phyloP scores from a whole-genome alignment of 2,888 invertebrate species.

The Acanthococcus lagerstroemiae region DNA sequence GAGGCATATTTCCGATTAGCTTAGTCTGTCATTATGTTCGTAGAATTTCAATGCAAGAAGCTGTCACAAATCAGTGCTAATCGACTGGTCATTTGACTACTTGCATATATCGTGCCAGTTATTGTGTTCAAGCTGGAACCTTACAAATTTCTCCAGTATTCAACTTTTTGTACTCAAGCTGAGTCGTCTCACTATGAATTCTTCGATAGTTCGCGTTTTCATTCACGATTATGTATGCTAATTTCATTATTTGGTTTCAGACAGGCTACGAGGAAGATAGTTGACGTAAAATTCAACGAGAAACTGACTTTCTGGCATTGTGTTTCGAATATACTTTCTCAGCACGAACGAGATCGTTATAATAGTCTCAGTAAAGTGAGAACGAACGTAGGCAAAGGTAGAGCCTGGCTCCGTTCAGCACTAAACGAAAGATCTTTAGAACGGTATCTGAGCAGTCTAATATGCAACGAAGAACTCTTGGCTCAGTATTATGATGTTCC shows the following conservation, averaged over 20 bases:
- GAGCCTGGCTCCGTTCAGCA: conserved; percentile 80
- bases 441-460: conserved; percentile 63
- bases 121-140: too few relatives aligned
- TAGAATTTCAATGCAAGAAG: too few relatives aligned
- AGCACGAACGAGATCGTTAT: conserved; percentile 80
- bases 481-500: conserved; percentile 72
- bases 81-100: too few relatives aligned
- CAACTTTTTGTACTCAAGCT: too few relatives aligned
- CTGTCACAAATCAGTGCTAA: too few relatives aligned
- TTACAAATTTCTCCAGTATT: too few relatives aligned
- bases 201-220: neutral
- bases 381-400: conserved; percentile 68
- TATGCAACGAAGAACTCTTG: conserved; percentile 54
- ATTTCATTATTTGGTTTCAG: too few relatives aligned
- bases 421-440: conserved; percentile 86
- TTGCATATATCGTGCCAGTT: too few relatives aligned
- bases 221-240: too few relatives aligned
- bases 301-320: conserved; percentile 53
- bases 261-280: conserved; percentile 2
- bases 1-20: too few relatives aligned
- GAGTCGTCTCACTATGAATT: too few relatives aligned
- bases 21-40: too few relatives aligned
- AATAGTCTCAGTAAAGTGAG: conserved; percentile 54
- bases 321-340: conserved; percentile 49
- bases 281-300: neutral